phyloP scores from a whole-genome alignment of 2,797 vertebrate species.

The Anguilla obscura region DNA sequence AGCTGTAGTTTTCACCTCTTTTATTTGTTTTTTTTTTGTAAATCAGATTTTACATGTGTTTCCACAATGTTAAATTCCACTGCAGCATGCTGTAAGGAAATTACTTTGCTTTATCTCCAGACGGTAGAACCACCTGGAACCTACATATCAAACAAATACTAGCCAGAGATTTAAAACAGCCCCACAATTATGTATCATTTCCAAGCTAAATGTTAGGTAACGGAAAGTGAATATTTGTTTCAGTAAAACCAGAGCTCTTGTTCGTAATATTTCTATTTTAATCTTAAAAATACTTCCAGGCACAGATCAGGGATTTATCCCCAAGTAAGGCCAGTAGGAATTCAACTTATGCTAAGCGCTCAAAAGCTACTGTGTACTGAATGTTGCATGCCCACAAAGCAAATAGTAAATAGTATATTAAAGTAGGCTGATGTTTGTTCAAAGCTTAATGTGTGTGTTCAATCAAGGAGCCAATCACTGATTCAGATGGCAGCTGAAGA shows the following conservation, averaged over 20 bases:
- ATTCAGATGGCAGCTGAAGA: background rate
- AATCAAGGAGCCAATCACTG: background rate
- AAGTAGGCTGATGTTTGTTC: slow-evolving; percentile 30
- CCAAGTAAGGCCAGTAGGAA: slow-evolving; percentile 31
- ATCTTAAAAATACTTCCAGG: slow-evolving; percentile 46
- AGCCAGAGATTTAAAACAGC: background rate
- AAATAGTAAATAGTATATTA: slow-evolving; percentile 16
- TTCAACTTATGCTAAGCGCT: slow-evolving; percentile 39
- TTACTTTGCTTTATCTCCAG: slow-evolving; percentile 41
- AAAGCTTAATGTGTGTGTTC: slow-evolving; percentile 23
- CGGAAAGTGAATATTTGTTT: background rate
- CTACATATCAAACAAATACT: background rate
- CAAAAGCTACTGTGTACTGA: slow-evolving; percentile 28
- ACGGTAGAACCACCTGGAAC: background rate
- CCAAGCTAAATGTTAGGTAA: background rate
- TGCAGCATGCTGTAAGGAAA: slow-evolving; percentile 46
- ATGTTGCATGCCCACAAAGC: slow-evolving; percentile 42
- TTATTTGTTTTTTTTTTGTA: slow-evolving; percentile 44
- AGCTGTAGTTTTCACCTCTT: slow-evolving; percentile 22
- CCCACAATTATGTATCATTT: slow-evolving; percentile 11
- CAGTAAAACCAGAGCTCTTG: slow-evolving; percentile 6
- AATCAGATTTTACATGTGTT: slow-evolving; percentile 16
- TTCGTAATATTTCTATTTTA: background rate
- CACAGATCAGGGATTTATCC: slow-evolving; percentile 38
- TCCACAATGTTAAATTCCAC: slow-evolving; percentile 41